These are phyloP conservation scores for Heliornis fulica DNA, from an alignment of 2,113 vertebrate species.

Conservation along the genomic window DNA sequence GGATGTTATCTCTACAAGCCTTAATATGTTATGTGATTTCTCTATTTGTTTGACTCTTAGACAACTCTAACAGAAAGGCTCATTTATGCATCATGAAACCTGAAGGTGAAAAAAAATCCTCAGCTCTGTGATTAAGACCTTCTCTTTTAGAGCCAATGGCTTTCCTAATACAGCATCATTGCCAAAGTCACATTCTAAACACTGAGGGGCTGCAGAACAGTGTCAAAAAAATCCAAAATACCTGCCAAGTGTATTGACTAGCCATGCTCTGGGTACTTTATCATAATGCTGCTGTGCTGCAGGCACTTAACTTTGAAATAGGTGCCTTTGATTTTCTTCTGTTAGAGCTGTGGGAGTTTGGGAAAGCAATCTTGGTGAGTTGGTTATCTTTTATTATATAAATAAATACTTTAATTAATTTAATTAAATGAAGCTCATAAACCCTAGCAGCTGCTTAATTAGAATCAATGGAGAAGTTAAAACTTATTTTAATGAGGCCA, in stretches of 20 bases:
- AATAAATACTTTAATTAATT: slow-evolving; percentile 35
- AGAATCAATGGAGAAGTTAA: background rate
- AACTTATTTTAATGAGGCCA: background rate
- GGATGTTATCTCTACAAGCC: background rate
- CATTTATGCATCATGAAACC: accelerated
- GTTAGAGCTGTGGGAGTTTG: background rate
- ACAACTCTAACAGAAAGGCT: background rate
- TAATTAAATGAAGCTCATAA: slow-evolving; percentile 15
- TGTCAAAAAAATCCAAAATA: background rate
- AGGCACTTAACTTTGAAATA: background rate
- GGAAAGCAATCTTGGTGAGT: background rate
- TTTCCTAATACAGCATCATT: background rate
- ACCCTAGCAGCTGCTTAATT: slow-evolving; percentile 20
- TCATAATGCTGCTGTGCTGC: background rate
- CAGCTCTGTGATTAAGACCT: background rate
- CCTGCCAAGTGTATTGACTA: background rate
- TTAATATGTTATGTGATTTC: background rate
- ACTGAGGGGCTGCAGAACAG: background rate
- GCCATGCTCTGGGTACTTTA: background rate
- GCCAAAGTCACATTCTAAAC: background rate
- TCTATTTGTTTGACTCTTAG: background rate
- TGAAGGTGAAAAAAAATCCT: too few species aligned
- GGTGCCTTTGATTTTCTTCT: background rate
- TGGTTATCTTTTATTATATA: background rate
- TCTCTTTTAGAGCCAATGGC: background rate